Evolutionary conservation across 2,797 vertebrate species (phyloP).

Genomic region (Sus cebifrons): DNA sequence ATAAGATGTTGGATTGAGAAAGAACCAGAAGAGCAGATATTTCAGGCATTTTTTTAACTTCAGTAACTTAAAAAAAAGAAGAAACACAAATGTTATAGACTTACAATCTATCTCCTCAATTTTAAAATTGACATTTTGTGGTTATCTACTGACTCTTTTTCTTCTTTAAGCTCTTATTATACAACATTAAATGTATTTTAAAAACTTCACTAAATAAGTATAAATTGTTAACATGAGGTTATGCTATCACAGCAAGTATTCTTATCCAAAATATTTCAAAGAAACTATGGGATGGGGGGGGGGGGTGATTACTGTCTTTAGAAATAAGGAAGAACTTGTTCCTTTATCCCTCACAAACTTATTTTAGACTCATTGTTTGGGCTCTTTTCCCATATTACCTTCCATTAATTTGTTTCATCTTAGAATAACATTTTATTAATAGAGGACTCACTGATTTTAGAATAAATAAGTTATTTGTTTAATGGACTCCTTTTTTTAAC

Average conservation of each 20-base stretch:
- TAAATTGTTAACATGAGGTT: constrained; percentile 11
- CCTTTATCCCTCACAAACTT: constrained; percentile 10
- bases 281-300: not conserved
- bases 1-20: constrained; percentile 77
- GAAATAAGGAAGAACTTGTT: constrained; percentile 51
- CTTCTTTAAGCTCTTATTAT: constrained; percentile 24
- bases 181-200: not conserved
- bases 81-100: constrained; percentile 12
- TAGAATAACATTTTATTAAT: constrained; percentile 55
- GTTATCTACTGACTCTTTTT: not conserved
- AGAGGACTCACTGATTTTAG: constrained; percentile 42
- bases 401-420: constrained; percentile 31
- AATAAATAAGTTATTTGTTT: constrained; percentile 56
- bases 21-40: constrained; percentile 64
- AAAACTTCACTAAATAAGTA: not conserved
- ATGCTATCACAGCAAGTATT: not conserved
- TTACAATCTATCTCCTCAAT: not conserved
- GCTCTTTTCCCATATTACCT: not conserved
- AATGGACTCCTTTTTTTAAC: not conserved
- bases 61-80: constrained; percentile 14
- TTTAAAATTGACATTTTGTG: constrained; percentile 56
- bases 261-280: constrained; percentile 53
- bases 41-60: constrained; percentile 70
- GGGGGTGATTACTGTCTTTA: constrained; percentile 12
- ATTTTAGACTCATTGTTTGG: not conserved